phyloP scores from a whole-genome alignment of 2,113 vertebrate species.

The Hoplias malabaricus region DNA sequence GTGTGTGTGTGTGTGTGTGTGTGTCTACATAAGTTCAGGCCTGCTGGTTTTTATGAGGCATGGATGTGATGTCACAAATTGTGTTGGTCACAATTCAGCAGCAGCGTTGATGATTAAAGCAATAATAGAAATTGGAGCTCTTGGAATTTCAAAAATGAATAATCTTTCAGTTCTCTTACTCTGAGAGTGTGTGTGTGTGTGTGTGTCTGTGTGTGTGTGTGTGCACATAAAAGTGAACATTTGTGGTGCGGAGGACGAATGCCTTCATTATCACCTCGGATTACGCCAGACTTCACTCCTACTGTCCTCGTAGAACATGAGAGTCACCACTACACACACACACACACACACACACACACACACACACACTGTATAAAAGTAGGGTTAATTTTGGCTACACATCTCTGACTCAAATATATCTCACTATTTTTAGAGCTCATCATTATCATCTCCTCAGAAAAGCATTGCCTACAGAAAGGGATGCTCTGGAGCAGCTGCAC shows the following conservation, averaged over 20 bases:
- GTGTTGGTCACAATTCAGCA: no score
- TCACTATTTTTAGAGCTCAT: neutral
- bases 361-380: no score
- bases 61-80: no score
- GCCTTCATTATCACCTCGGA: neutral
- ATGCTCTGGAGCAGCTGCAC: no score
- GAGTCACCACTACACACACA: neutral
- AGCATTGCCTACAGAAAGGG: no score
- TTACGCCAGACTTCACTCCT: neutral
- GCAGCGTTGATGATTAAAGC: no score
- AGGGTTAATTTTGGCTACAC: no score
- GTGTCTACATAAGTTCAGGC: neutral
- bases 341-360: neutral
- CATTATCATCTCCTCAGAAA: no score
- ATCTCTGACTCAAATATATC: neutral
- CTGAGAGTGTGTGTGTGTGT: neutral
- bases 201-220: neutral
- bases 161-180: no score
- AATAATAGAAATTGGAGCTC: no score
- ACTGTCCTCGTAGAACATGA: neutral
- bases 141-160: no score
- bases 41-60: no score
- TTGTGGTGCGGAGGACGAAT: neutral
- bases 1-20: neutral
- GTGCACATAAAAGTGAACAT: neutral